A percentile compares a stretch with the other conserved stretches of the same genome.
phyloP scores from a whole-genome alignment of 2,888 invertebrate genomes.

The Agrotis segetum region DNA sequence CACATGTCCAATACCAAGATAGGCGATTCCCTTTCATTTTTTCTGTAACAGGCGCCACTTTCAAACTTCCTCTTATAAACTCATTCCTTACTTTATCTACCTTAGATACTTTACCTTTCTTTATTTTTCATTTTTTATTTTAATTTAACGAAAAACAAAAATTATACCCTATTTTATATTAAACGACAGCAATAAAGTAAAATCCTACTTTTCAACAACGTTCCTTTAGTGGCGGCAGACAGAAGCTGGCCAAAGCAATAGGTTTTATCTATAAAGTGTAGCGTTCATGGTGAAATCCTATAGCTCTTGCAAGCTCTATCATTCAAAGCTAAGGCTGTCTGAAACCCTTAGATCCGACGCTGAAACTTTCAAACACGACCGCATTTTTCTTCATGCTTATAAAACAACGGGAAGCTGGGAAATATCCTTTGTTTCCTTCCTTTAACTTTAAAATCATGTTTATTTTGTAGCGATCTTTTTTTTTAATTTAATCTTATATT shows the following conservation, averaged over 20 bases:
- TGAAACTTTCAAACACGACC: constrained; percentile 75
- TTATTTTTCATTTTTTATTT: too few relatives aligned
- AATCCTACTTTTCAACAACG: constrained; percentile 18
- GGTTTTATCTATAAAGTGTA: constrained; percentile 58
- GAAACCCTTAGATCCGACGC: constrained; percentile 71
- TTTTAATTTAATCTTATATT: constrained; percentile 37
- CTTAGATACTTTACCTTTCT: too few relatives aligned
- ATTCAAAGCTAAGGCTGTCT: constrained; percentile 66
- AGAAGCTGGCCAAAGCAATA: constrained; percentile 46
- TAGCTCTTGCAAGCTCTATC: constrained; percentile 68
- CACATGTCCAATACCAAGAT: too few relatives aligned
- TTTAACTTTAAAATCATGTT: constrained; percentile 51
- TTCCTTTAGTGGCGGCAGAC: constrained; percentile 10
- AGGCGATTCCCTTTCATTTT: too few relatives aligned
- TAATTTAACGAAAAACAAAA: too few relatives aligned
- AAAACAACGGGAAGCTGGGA: constrained; percentile 65
- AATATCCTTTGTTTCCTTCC: constrained; percentile 59
- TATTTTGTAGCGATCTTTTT: constrained; percentile 35
- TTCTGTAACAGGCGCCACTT: too few relatives aligned
- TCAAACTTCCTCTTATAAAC: too few relatives aligned
- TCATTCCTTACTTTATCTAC: too few relatives aligned
- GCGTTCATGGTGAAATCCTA: constrained; percentile 62
- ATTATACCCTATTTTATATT: background rate
- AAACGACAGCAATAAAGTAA: constrained; percentile 9
- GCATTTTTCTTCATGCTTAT: constrained; percentile 68